Percentiles rank a stretch among this genome's conserved stretches.
Conservation (phyloP, 2,888 invertebrate species). For the Athrips mouffetella region DNA sequence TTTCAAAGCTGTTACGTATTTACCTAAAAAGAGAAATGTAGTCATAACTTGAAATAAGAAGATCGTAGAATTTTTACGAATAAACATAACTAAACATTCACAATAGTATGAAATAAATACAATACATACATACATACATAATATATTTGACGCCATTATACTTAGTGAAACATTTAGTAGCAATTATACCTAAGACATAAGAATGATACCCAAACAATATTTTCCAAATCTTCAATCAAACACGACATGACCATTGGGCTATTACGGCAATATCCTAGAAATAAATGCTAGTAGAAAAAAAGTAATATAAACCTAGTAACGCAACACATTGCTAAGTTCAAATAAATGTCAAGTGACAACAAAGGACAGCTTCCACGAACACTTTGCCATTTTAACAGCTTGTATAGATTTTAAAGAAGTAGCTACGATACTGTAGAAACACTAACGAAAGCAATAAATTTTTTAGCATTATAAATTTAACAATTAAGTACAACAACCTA, state of each 20-base stretch:
- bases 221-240: not conserved
- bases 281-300: slow-evolving; percentile 2
- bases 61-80: too few relatives aligned
- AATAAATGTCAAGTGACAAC: slow-evolving; percentile 42
- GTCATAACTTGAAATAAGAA: too few relatives aligned
- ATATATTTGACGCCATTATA: too few relatives aligned
- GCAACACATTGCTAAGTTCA: not conserved
- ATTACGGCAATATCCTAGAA: not conserved
- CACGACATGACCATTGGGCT: not conserved
- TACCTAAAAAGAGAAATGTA: too few relatives aligned
- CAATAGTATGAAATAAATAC: too few relatives aligned
- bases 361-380: slow-evolving; percentile 54
- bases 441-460: too few relatives aligned
- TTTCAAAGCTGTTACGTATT: too few relatives aligned
- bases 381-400: slow-evolving; percentile 52
- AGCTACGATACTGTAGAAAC: slow-evolving; percentile 7
- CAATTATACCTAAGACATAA: too few relatives aligned
- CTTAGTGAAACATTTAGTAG: too few relatives aligned
- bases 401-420: slow-evolving; percentile 31
- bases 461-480: slow-evolving; percentile 7
- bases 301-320: slow-evolving; percentile 1
- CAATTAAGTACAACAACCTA: not conserved
- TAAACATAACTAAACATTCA: too few relatives aligned
- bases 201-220: too few relatives aligned
- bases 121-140: too few relatives aligned